These are phyloP conservation scores for Ispidina lecontei DNA, from an alignment of 2,797 vertebrate genomes.

Conservation along the genomic window DNA sequence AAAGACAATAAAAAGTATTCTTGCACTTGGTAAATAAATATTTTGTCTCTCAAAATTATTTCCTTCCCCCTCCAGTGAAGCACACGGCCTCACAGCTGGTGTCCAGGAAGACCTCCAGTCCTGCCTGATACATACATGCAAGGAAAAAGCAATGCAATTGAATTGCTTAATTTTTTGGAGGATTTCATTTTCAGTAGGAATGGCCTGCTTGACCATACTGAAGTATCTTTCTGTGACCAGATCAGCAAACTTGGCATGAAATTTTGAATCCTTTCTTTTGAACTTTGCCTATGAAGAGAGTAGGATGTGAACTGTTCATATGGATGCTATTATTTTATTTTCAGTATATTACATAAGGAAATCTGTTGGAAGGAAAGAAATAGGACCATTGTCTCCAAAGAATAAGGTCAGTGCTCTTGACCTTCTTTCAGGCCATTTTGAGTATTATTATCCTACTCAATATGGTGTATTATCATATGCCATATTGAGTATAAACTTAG, in stretches of 20 bases:
- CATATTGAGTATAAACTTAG: background rate
- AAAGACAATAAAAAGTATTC: background rate
- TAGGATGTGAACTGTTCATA: background rate
- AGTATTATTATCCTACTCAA: no score
- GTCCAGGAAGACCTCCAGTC: background rate
- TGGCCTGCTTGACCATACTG: background rate
- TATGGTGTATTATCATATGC: no score
- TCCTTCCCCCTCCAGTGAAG: background rate
- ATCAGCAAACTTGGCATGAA: background rate
- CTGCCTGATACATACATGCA: background rate
- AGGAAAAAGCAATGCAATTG: background rate
- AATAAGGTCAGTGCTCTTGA: background rate
- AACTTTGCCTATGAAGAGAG: background rate
- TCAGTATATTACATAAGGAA: background rate
- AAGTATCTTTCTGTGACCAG: background rate
- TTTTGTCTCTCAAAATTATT: background rate
- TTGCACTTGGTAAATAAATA: background rate
- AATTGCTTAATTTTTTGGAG: background rate
- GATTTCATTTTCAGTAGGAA: background rate
- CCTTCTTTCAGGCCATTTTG: background rate
- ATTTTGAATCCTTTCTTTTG: background rate
- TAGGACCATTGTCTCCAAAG: background rate
- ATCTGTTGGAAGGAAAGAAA: background rate
- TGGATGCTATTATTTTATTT: background rate
- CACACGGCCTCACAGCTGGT: background rate